Conservation (phyloP, 1,140 invertebrate genomes). For the Oryzaephilus surinamensis region DNA sequence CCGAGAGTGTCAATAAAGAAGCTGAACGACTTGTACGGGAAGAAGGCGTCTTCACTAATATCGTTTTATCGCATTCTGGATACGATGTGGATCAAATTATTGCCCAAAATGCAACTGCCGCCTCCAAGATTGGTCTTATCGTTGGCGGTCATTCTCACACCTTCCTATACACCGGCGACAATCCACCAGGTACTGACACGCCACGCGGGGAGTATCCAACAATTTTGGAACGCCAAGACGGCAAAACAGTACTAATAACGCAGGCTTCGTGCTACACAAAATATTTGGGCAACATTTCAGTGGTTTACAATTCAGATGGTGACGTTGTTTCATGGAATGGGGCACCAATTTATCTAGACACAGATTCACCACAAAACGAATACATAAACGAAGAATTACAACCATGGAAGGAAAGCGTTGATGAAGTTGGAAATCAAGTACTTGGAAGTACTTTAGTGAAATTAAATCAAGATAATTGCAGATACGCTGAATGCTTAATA, state of each 20-base stretch:
- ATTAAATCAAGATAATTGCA: constrained; percentile 45
- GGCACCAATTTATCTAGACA: constrained; percentile 62
- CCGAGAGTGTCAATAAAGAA: constrained; percentile 33
- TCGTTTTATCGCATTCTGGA: constrained; percentile 49
- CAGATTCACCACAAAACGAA: constrained; percentile 45
- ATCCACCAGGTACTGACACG: constrained; percentile 32
- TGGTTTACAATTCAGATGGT: constrained; percentile 63
- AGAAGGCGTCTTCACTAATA: constrained; percentile 25
- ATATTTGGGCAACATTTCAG: constrained; percentile 62
- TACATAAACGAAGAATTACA: constrained; percentile 41
- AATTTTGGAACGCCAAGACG: constrained; percentile 29
- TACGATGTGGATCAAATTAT: constrained; percentile 48
- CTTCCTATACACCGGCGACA: constrained; percentile 23
- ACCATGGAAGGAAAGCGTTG: constrained; percentile 47
- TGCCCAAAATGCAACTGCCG: constrained; percentile 46
- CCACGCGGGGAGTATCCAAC: constrained; percentile 44
- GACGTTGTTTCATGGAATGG: constrained; percentile 57
- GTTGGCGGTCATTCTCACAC: constrained; percentile 77
- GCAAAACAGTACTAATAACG: constrained; percentile 53
- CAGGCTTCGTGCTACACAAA: constrained; percentile 59
- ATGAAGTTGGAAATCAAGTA: constrained; percentile 43
- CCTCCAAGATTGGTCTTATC: constrained; percentile 56
- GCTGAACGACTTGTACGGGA: constrained; percentile 30
- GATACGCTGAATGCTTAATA: constrained; percentile 57
- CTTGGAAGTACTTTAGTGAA: constrained; percentile 47